Base-by-base conservation (phyloP, 2,797 vertebrate species). In the Champsocephalus esox region DNA sequence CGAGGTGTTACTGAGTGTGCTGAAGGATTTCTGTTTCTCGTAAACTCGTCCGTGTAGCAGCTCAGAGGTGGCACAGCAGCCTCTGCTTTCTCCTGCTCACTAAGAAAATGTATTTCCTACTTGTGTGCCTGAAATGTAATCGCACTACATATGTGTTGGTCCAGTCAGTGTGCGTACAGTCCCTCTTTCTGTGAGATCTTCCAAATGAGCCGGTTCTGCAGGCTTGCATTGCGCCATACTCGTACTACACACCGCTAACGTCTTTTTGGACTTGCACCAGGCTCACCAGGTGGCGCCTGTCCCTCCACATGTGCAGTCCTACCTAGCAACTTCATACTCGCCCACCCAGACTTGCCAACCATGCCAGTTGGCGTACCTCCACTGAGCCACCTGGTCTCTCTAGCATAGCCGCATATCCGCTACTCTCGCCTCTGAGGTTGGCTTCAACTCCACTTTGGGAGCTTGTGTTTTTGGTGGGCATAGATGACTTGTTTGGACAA, bases 311-410 rank as follows among this genome's bases (percentile, higher is more conserved):
- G 44, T 48, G 7, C 73, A 52, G 51, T 64, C 65, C 62, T 74
- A 54, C 79, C 80, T 52, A 38, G 38, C 44, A 61, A 60, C 62
- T 75, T 70, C 71, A 55, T 2, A 38, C 71, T 69, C 10, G 67
- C 87, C 81, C 76, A 84, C 81, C 81, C 77, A 82, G 57, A 68
- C 58, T 77, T 28, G 48, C 56, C 21, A 32, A n/a, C 67, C 68
- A 2, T 66, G 73, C 88, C 87, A 88, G 79, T 69, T 91, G 91
- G 86, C 87, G 9, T 41, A 21, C 44, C 61, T 79, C 82, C 64
- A 63, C 72, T 13, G 1, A 65, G 59, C 75, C 81, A 82, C 83
- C 85, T 84, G 75, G 78, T 77, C 77, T 51, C 60, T 72, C 73
- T 50, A 46, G 66, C 79, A 81, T 75, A 74, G 68, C 81, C 14